Conservation (phyloP, 2,888 invertebrate genomes). For the Caenorhabditis sp. region DNA sequence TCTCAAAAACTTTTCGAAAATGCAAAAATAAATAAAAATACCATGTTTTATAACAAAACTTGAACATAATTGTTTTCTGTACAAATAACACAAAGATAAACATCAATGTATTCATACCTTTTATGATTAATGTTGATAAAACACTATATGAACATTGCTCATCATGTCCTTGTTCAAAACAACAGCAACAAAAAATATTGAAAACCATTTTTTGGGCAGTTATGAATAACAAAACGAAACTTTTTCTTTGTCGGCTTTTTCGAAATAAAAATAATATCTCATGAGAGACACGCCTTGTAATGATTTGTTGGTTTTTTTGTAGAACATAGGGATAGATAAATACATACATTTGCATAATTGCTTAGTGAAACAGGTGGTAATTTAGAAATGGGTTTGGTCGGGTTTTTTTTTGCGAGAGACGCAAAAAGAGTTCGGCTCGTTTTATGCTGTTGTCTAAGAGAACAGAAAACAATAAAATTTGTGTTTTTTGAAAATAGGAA, state of each 20-base stretch:
- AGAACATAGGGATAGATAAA: not conserved
- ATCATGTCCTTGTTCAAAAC: not conserved
- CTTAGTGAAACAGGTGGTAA: not conserved
- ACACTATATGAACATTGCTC: too few species aligned
- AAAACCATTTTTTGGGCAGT: not conserved
- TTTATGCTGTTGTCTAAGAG: not conserved
- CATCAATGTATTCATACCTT: too few species aligned
- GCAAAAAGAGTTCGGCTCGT: not conserved
- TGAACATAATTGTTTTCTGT: too few species aligned
- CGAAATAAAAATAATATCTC: not conserved
- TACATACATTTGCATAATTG: not conserved
- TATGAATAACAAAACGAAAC: not conserved
- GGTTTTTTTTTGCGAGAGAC: not conserved
- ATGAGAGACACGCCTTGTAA: not conserved
- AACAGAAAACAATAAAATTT: too few species aligned
- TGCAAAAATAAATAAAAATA: too few species aligned
- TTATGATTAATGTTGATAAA: too few species aligned
- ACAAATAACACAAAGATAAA: too few species aligned
- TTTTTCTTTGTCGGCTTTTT: not conserved
- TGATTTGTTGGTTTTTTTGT: not conserved
- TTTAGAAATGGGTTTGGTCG: not conserved
- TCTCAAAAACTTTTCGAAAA: too few species aligned
- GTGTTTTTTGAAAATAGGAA: too few species aligned
- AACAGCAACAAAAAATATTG: not conserved
- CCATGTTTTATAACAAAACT: too few species aligned